Base-by-base conservation (phyloP, 2,113 vertebrate genomes). In the Peromyscus californicus region DNA sequence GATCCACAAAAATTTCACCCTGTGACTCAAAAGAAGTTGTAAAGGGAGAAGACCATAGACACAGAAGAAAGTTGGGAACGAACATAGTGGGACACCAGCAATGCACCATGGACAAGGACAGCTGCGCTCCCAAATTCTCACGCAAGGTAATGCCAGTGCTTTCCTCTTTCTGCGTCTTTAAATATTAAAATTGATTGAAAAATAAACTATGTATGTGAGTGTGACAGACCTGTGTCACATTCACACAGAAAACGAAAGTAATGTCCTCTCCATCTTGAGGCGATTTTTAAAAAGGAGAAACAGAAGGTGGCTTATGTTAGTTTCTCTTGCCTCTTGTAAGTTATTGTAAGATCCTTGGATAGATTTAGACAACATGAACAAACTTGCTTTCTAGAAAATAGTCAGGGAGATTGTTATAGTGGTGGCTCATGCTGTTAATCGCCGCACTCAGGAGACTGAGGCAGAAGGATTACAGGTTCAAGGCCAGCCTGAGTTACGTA, bases 131-230 rank as follows among this genome's bases (percentile, higher is more conserved):
- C 59, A 90, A 93, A 95, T 94, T 95, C 89, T 96, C 96, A 67
- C 97, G 3, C 94, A 98, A 98, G 98, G 98, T 99, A 97, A 98
- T 89, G 90, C 91, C 93, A 16, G 93, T 91, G 1, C 70, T 97
- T 97, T 90, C 82, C 63, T 93, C 57, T 12, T 87, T 75, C 57
- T 98, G 83, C 86, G 86, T 70, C 84, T 84, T 93, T 80, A 59
- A 78, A 33, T 88, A 92, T 80, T 70, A 86, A 92, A 95, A 59
- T 67, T 51, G 6, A 29, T 96, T 92, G 65, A 61, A 79, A 97
- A 59, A 85, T 59, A 39, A 93, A 97, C 39, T 86, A n/a, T 59
- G 59, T 86, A 39, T 59, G 17, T 10, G 8, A 91, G 31, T 92
- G 36, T 82, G 75, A 59, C 13, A n/a, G 70, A 36, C 39, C 26